phyloP scores from a whole-genome alignment of 2,797 vertebrate species.

The Pseudomugil tenellus region DNA sequence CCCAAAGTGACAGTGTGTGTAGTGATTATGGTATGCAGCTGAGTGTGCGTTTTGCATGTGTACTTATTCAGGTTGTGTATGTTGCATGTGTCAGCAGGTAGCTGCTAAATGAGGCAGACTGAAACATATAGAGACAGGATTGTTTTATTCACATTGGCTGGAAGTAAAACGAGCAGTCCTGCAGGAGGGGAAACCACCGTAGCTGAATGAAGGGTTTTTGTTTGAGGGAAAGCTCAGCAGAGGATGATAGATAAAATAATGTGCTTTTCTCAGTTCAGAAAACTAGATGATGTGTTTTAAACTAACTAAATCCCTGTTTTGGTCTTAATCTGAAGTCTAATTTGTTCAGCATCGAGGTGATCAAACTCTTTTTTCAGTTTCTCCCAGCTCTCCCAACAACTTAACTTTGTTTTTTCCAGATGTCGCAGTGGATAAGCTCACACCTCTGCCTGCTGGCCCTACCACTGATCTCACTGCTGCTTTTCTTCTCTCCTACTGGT shows the following conservation, averaged over 20 bases:
- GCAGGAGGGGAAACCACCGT: conserved; percentile 66
- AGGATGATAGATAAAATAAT: background rate
- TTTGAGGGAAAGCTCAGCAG: conserved; percentile 29
- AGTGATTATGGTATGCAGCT: background rate
- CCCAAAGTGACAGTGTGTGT: background rate
- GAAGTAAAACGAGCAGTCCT: conserved; percentile 44
- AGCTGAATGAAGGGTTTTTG: conserved; percentile 12
- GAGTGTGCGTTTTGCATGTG: background rate
- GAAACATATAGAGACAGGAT: conserved; percentile 45
- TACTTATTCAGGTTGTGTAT: conserved; percentile 1
- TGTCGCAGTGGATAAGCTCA: conserved; percentile 65
- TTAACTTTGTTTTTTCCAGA: conserved; percentile 55
- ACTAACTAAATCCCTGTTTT: background rate
- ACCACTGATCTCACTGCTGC: conserved; percentile 69
- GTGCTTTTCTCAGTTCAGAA: background rate
- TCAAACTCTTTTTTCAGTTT: background rate
- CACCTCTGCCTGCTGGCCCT: conserved; percentile 68
- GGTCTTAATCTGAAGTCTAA: background rate
- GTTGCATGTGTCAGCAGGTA: conserved; percentile 57
- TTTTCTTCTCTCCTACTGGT: conserved; percentile 73
- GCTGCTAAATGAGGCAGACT: conserved; percentile 53
- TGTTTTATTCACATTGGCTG: conserved; percentile 65
- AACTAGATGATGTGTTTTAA: conserved; percentile 2
- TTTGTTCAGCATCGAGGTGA: too few relatives aligned
- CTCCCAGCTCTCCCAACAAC: background rate